These are phyloP conservation scores for Brachyopa scutellaris DNA, from an alignment of 2,888 invertebrate genomes.

Conservation along the genomic window DNA sequence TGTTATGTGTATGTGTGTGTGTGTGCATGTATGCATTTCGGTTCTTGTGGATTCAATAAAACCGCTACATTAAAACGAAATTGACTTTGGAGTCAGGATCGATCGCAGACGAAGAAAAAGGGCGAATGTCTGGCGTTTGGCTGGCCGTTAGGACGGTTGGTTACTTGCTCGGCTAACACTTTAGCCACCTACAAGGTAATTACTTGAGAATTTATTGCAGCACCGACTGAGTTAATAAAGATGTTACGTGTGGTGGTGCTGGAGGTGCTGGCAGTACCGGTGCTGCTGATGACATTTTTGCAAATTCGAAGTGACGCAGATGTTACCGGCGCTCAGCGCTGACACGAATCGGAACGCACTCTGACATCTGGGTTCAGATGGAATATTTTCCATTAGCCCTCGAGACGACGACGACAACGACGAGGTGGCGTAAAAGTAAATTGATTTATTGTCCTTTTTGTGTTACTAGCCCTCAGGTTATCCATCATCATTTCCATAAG, in stretches of 20 bases:
- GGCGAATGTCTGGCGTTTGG: constrained; percentile 2
- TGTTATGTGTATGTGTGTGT: background rate
- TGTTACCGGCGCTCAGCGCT: constrained; percentile 31
- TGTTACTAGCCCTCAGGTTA: constrained; percentile 53
- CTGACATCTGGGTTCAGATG: constrained; percentile 21
- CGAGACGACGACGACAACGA: background rate
- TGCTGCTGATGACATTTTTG: constrained; percentile 53
- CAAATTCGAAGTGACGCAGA: constrained; percentile 61
- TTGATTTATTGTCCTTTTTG: constrained; percentile 69
- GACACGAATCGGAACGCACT: constrained; percentile 29
- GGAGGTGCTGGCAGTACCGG: background rate
- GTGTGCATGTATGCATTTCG: background rate
- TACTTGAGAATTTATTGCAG: constrained; percentile 67
- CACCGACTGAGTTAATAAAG: constrained; percentile 56
- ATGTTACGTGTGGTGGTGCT: constrained; percentile 13
- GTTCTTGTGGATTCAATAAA: constrained; percentile 55
- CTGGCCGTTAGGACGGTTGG: constrained; percentile 15
- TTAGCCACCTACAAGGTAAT: constrained; percentile 49
- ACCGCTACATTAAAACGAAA: constrained; percentile 56
- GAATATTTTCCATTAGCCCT: constrained; percentile 50
- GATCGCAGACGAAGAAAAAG: background rate
- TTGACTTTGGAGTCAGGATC: constrained; percentile 38
- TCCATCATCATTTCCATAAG: constrained; percentile 60
- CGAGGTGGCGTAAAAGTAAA: constrained; percentile 40
- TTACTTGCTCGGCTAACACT: constrained; percentile 39